Evolutionary conservation across 2,113 vertebrate species (phyloP), one percentile per base, ranked within the genome.

Genomic region (Rhabdornis inornatus): DNA sequence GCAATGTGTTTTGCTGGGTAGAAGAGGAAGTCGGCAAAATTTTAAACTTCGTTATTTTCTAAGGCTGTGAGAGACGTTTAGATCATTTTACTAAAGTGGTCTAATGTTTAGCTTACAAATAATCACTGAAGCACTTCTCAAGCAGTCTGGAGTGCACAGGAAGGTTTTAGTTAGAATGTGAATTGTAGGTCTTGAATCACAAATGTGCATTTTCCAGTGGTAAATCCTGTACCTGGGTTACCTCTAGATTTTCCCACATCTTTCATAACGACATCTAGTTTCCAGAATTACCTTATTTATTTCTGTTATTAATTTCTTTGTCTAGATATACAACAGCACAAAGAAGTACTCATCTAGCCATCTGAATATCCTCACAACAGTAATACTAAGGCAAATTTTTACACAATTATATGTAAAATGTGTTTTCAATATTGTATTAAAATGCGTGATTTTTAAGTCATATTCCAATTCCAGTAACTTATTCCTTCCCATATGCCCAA

Each of bases 381-480:
- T 21, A 90, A 76, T 20, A 52, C 21, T n/a, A 63, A 53, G 59
- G n/a, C 8, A 89, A 40, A 11, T 10, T 95, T 78, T 91, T 90
- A 76, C 8, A 7, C 25, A 80, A 76, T 7, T 39, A 8, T 15
- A 83, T 3, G 3, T 39, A 50, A 85, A 82, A 72, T 16, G 4
- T 2, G 83, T 75, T 75, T 44, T 53, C 37, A 76, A 33, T 39
- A 65, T 10, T 59, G 15, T 24, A 83, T 72, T 75, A 81, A 94
- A 91, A 78, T 8, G 6, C 2, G 1, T 82, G 40, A 76, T 85
- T 83, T 80, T 55, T n/a, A 82, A 78, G 31, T 66, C 74, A 64
- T 45, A 49, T 89, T 95, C 74, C 74, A 72, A 49, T 89, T 95
- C 74, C 74, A 72, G 56, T 79, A 83, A 56, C 53, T 94, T 80